Base-by-base conservation (phyloP, 1,140 invertebrate genomes). In the Drosophila miranda region DNA sequence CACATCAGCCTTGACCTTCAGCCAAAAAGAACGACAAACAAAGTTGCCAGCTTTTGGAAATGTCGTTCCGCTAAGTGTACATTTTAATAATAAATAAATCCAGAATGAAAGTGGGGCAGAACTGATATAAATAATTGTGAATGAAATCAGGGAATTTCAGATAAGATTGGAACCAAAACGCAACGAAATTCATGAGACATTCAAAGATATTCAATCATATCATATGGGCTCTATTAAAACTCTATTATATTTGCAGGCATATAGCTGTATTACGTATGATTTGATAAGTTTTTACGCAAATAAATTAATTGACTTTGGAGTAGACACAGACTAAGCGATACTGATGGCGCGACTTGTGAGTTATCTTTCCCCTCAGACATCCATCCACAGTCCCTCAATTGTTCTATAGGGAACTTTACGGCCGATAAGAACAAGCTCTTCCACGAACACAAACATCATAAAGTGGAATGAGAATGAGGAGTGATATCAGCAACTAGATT, bases 271-370 rank as follows among this genome's bases (percentile, higher is more conserved):
- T 67, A 49, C 54, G 52, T 19, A 48, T 4, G 11, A 38, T 38
- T 38, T 61, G 58, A 73, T 81, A 68, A 82, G 56, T 82, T 77
- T 34, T 42, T 57, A 81, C 63, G 79, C 74, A 70, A 82, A 83
- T 74, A 78, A 83, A 78, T 78, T 82, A 82, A 83, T 75, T 78
- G 70, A 46, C 59, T 48, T 61, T 64, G 56, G 49, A 71, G 77
- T 67, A 66, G 63, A 16, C 60, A 45, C 9, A 34, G 38, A 30
- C 28, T 26, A n/a, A 11, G 50, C 14, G 11, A 38, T 38, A 38
- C 21, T 38, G 30, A 53, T 66, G 66, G 38, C 55, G 44, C 21
- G 67, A 72, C 69, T 42, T 16, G 16, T 41, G 51, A 43, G 19
- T 60, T 72, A 72, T 72, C 69, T 54, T 34, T 38, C 28, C 19